These are phyloP conservation scores for Phacellophora camtschatica DNA, from an alignment of 30 jellyfish, hydroid and myxozoan species.

Conservation along the genomic window DNA sequence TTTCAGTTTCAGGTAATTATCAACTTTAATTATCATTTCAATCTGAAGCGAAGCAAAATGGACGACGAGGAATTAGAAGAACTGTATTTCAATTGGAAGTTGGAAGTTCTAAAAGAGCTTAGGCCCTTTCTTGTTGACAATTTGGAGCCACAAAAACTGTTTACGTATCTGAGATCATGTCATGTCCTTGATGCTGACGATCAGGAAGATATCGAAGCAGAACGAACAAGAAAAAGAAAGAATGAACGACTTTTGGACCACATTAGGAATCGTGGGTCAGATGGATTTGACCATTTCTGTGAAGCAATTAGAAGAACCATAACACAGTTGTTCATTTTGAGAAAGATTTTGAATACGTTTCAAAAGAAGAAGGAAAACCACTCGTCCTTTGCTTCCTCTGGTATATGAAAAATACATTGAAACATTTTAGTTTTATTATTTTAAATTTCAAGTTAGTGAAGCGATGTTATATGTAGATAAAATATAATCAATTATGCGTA, in stretches of 20 bases:
- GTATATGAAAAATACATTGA: background rate
- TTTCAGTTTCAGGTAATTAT: no score
- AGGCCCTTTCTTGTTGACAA: slow-evolving; percentile 54
- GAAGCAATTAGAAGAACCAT: slow-evolving; percentile 69
- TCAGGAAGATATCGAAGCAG: slow-evolving; percentile 73
- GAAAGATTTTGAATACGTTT: slow-evolving; percentile 31
- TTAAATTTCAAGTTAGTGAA: no score
- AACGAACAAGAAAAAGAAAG: slow-evolving; percentile 40
- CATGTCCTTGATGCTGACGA: slow-evolving; percentile 58
- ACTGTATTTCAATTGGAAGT: slow-evolving; percentile 29
- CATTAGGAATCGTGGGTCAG: slow-evolving; percentile 53
- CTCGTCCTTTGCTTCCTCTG: no score
- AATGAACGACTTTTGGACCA: slow-evolving; percentile 47
- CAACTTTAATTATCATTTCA: no score
- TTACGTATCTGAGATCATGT: slow-evolving; percentile 45
- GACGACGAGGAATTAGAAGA: slow-evolving; percentile 62
- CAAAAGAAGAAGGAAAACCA: slow-evolving; percentile 43
- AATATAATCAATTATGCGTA: no score
- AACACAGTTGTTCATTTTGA: slow-evolving; percentile 63
- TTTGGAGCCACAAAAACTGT: slow-evolving; percentile 63
- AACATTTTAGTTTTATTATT: background rate
- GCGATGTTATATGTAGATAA: no score
- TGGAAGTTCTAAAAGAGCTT: slow-evolving; percentile 64
- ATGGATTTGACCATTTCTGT: slow-evolving; percentile 69
- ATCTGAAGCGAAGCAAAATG: no score